Evolutionary conservation across 1,140 invertebrate species (phyloP), one percentile per base, ranked within the genome.

Genomic region (Drosophila burlai): DNA sequence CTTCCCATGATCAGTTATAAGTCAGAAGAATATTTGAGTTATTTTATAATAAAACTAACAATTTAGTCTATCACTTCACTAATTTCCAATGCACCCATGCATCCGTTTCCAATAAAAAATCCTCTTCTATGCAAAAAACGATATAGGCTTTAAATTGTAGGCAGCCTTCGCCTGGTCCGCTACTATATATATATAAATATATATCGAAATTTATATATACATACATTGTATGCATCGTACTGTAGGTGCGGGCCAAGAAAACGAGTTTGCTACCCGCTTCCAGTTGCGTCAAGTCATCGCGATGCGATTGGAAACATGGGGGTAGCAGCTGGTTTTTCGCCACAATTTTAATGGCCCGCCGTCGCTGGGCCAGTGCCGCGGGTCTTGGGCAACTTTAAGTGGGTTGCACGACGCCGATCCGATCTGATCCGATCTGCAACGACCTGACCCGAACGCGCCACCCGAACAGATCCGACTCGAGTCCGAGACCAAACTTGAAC

Each of bases 251-350:
- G 73, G 46, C 52, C 50, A 43, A 55, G 55, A 57, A 75, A 81
- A 81, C 77, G 26, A 65, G 81, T 85, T 86, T 76, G 49, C 86
- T 81, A 91, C 85, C 85, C 86, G 86, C 75, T 86, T 86, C 46
- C 73, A 90, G 68, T 71, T 78, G 86, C 67, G 65, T 62, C 86
- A 75, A 82, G 79, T 82, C 79, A 90, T 75, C 74, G 64, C 65
- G 69, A 45, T 49, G 50, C 73, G 69, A 81, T 78, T 81, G 78
- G 73, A 80, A 69, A 69, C 66, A 90, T 90, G 86, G 86, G 86
- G 86, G 85, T 90, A 81, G 86, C 85, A 90, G 81, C 85, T 80
- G 79, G 60, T 83, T 83, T 87, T 83, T 89, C 59, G 80, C 83
- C 81, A 83, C 72, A 76, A 45, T 89, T 78, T 80, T 74, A 80